These are phyloP conservation scores for Deilephila porcellus DNA, from an alignment of 2,888 invertebrate species.

Conservation along the genomic window DNA sequence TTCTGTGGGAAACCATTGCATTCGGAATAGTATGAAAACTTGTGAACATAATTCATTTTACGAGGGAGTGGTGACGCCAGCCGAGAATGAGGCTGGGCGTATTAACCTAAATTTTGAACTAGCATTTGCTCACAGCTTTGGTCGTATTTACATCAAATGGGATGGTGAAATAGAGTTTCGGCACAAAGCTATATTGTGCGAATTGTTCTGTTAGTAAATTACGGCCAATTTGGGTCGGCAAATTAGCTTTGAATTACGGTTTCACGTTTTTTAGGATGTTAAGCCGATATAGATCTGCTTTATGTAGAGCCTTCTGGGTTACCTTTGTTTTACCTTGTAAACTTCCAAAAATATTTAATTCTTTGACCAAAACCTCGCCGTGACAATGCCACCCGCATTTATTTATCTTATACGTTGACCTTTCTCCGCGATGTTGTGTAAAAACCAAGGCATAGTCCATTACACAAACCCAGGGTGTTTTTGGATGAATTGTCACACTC, in stretches of 20 bases:
- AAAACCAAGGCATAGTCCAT: no score
- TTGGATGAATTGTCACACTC: no score
- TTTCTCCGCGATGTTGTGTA: no score
- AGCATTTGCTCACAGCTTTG: conserved; percentile 26
- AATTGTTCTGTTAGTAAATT: conserved; percentile 12
- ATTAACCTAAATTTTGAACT: conserved; percentile 25
- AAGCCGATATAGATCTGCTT: no score
- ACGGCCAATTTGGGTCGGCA: not conserved
- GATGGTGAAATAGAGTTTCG: conserved; percentile 22
- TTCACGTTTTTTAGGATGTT: not conserved
- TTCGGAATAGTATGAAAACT: conserved; percentile 28
- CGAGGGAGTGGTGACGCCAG: conserved; percentile 31
- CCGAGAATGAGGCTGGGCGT: conserved; percentile 20
- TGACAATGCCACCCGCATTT: no score
- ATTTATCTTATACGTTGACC: no score
- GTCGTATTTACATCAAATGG: conserved; percentile 26
- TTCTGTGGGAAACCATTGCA: conserved; percentile 19
- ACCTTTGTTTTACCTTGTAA: no score
- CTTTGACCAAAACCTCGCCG: no score
- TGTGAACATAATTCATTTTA: conserved; percentile 38
- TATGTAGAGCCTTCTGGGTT: no score
- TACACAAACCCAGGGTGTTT: no score
- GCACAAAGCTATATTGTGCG: conserved; percentile 10
- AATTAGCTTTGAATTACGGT: not conserved
- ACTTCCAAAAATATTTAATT: no score